Evolutionary conservation across 2,888 invertebrate genomes (phyloP), one percentile per base, ranked within the genome.

Genomic region (Coenonympha glycerion): DNA sequence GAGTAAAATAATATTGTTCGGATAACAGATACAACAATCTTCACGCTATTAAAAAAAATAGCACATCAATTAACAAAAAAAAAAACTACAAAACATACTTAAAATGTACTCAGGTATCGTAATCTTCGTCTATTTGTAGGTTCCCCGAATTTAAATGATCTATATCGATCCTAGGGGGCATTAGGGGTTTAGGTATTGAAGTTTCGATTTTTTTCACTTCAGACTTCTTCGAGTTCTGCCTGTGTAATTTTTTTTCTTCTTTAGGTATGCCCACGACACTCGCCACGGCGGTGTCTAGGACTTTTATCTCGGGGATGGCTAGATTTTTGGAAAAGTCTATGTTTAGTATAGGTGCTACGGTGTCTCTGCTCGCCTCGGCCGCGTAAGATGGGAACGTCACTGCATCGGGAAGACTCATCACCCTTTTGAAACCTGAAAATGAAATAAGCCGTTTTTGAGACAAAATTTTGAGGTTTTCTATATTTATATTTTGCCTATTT

Each of bases 51-150:
- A n/a, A 13, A 4, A 42, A 42, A 8, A 31, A n/a, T 42, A 42
- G 9, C 21, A 21, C 13, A 39, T 22, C 15, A 24, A 60, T n/a
- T n/a, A n/a, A n/a, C n/a, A 59, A 63, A 59, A 15, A 48, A 18
- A 41, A 22, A 24, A 30, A 48, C 18, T 66, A 6, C 21, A 11
- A 11, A 66, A 71, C 62, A 68, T 66, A 71, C 68, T 68, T 67
- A 66, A 57, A 60, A 65, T 68, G 59, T 52, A 59, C 65, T 88
- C 84, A 88, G 74, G 87, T 86, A 80, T 88, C 88, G 63, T 88
- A 88, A 74, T 88, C 88, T 67, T 88, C 88, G 47, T 88, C 88
- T 40, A 87, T 83, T 61, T 87, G 82, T 60, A 87, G 64, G 56
- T 85, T 79, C 5, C 82, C 83, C 40, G 83, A 77, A 62, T 80